Evolutionary conservation across 2,113 vertebrate species (phyloP).

Genomic region (Chamaea fasciata): DNA sequence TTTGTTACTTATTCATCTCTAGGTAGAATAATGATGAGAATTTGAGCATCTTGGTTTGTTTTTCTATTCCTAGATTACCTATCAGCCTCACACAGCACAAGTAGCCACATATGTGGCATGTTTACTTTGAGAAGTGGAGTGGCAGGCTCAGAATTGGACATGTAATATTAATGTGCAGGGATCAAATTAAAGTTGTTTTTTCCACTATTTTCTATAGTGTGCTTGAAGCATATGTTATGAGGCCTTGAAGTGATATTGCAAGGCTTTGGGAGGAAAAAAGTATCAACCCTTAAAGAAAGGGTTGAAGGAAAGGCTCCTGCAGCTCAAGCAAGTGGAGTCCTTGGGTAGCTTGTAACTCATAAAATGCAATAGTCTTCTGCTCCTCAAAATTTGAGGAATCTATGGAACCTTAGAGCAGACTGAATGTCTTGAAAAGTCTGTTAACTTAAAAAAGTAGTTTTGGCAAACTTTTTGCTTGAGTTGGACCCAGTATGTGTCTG

Average conservation of each 20-base stretch:
- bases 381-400: neutral
- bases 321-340: neutral
- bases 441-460: neutral
- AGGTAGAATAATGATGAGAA: neutral
- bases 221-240: neutral
- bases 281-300: neutral
- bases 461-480: neutral
- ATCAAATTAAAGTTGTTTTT: neutral
- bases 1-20: neutral
- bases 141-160: neutral
- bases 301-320: neutral
- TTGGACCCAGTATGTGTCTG: neutral
- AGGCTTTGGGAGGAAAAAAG: neutral
- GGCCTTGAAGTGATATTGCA: neutral
- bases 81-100: neutral
- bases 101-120: accelerated
- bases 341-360: neutral
- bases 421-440: neutral
- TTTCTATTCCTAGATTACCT: neutral
- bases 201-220: neutral
- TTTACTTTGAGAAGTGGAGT: neutral
- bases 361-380: neutral
- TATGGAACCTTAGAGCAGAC: neutral
- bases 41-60: neutral
- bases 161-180: neutral